Percentiles rank a stretch among this genome's conserved stretches.
Evolutionary conservation across 2,797 vertebrate genomes (phyloP).

Genomic region (Pitangus sulphuratus): DNA sequence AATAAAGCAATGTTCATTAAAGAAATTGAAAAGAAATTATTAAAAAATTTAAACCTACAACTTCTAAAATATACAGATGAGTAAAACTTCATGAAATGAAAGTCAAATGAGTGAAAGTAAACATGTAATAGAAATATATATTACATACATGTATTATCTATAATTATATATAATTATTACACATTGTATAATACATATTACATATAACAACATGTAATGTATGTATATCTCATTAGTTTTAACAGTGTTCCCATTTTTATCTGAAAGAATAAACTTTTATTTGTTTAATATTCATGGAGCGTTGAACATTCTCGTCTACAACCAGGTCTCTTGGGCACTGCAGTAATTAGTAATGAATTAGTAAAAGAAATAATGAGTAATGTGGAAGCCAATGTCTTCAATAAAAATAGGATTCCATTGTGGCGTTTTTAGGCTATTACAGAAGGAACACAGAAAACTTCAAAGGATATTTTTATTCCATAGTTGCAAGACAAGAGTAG

Average conservation of each 20-base stretch:
- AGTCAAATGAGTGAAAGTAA: neutral
- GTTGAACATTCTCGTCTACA: neutral
- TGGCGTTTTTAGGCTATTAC: neutral
- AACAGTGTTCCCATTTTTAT: neutral
- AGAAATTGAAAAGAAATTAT: neutral
- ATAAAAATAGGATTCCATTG: neutral
- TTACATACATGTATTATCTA: neutral
- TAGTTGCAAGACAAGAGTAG: neutral
- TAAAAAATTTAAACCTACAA: neutral
- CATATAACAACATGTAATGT: neutral
- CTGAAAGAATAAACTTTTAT: neutral
- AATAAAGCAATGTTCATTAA: neutral
- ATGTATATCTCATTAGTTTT: neutral
- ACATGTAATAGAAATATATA: neutral
- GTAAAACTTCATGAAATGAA: neutral
- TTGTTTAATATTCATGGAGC: neutral
- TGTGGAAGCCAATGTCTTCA: neutral
- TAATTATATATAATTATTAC: neutral
- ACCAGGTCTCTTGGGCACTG: neutral
- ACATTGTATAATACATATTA: neutral
- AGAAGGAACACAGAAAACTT: slow-evolving; percentile 10
- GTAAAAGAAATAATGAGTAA: neutral
- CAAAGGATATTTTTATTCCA: slow-evolving; percentile 17
- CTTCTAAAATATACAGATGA: neutral
- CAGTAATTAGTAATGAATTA: slow-evolving; percentile 17